Evolutionary conservation across 2,888 invertebrate species (phyloP).

Genomic region (Laspeyria flexula): DNA sequence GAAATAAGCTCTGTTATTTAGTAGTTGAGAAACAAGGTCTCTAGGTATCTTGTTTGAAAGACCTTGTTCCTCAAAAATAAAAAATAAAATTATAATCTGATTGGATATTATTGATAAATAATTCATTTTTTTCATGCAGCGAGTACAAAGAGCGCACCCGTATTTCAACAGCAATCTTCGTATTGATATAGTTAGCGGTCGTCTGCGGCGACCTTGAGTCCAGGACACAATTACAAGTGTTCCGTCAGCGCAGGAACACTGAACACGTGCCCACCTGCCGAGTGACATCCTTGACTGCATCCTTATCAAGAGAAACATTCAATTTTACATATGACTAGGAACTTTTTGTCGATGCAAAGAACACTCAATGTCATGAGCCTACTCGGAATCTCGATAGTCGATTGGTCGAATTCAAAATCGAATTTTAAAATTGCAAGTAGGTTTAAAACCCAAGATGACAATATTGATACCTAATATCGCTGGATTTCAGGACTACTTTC

Average conservation of each 20-base stretch:
- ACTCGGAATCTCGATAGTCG: too few relatives aligned
- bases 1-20: too few relatives aligned
- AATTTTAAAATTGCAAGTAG: too few relatives aligned
- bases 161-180: slow-evolving; percentile 75
- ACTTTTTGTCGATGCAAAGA: background rate
- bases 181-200: slow-evolving; percentile 72
- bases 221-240: slow-evolving; percentile 70
- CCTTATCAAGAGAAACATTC: slow-evolving; percentile 46
- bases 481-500: too few relatives aligned
- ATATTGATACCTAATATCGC: too few relatives aligned
- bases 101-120: background rate
- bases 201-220: slow-evolving; percentile 65
- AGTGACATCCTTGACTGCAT: slow-evolving; percentile 57
- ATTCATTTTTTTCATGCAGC: slow-evolving; percentile 37
- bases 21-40: too few relatives aligned
- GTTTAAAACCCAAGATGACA: too few relatives aligned
- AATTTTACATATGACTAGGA: slow-evolving; percentile 8
- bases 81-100: background rate
- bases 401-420: too few relatives aligned
- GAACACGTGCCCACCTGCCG: slow-evolving; percentile 54
- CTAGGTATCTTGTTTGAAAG: too few relatives aligned
- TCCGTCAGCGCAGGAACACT: slow-evolving; percentile 57
- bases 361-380: background rate
- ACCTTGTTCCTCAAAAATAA: too few relatives aligned
- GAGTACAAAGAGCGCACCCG: slow-evolving; percentile 58